Evolutionary conservation across 2,888 invertebrate genomes (phyloP).

Genomic region (Dicyrtoma fusca): DNA sequence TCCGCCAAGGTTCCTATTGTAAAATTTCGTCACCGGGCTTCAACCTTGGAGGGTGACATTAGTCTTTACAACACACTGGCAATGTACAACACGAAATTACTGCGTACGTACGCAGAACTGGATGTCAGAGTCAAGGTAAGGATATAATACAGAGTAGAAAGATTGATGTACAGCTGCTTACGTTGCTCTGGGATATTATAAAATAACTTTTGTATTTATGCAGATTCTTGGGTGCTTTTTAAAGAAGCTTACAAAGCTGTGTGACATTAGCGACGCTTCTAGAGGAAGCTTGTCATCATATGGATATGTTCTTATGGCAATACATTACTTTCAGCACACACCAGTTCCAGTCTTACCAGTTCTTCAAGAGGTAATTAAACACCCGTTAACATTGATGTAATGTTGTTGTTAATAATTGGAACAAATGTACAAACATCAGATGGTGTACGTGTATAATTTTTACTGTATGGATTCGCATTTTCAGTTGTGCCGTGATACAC

Average conservation of each 20-base stretch:
- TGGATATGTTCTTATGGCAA: slow-evolving; percentile 66
- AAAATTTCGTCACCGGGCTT: slow-evolving; percentile 62
- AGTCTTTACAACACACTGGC: slow-evolving; percentile 67
- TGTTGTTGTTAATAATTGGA: no score
- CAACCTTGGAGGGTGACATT: slow-evolving; percentile 65
- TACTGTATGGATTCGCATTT: slow-evolving; percentile 20
- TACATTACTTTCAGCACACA: slow-evolving; percentile 66
- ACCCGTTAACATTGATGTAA: no score
- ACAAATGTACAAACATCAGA: neutral
- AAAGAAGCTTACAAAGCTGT: slow-evolving; percentile 65
- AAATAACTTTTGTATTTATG: no score
- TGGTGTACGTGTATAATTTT: neutral
- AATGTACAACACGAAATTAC: slow-evolving; percentile 64
- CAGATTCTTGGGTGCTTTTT: slow-evolving; percentile 63
- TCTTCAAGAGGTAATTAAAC: slow-evolving; percentile 64
- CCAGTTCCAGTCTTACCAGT: slow-evolving; percentile 66
- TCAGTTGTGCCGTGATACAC: slow-evolving; percentile 25
- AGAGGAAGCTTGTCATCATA: slow-evolving; percentile 67
- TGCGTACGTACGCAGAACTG: slow-evolving; percentile 63
- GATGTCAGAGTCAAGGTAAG: slow-evolving; percentile 63
- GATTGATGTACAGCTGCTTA: no score
- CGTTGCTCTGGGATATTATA: no score
- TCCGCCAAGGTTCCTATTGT: slow-evolving; percentile 68
- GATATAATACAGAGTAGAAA: no score
- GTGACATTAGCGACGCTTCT: slow-evolving; percentile 67